Base-by-base conservation (phyloP, 1,140 invertebrate species). In the Dysdera silvatica region DNA sequence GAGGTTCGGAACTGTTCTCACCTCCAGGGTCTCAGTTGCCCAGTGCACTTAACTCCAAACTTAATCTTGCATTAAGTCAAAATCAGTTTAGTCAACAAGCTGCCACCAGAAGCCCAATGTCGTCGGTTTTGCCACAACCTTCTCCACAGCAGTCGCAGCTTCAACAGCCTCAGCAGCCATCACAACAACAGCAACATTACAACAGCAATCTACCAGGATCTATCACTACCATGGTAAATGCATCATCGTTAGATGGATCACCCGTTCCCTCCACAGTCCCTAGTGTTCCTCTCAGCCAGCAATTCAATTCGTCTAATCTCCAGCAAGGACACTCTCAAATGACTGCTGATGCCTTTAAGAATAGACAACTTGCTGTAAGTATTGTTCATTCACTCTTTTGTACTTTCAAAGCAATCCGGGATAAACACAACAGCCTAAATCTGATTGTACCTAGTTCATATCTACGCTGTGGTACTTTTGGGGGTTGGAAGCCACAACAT, bases 281-380 rank as follows among this genome's bases (percentile, higher is more conserved):
- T 52, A 32, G 54, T 31, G 54, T 59, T 28, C 29, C 59, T 24
- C 28, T 54, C 7, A 33, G n/a, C n/a, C n/a, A 53, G 4, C 65
- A 67, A 29, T 57, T 64, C 23, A 54, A n/a, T 37, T 58, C 59
- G 18, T 35, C 24, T 29, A n/a, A n/a, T n/a, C 16, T 51, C 26
- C 51, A 33, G 26, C 54, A 67, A 58, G 48, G 45, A 37, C 56
- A 67, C 41, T 24, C 52, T 26, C 53, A 56, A 20, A 40, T 65
- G 12, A 24, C 56, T n/a, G n/a, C n/a, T 14, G 63, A 65, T 60
- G 18, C 51, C 23, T 65, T 65, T 14, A 65, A 65, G 41, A 32
- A 31, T 2, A 60, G 63, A 35, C 63, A 65, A 60, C 40, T 65
- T 32, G 20, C 56, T 12, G 63, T 65, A 49, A 60, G 63, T 60